Conservation (phyloP, 2,888 invertebrate genomes). For the Euspilapteryx auroguttella region DNA sequence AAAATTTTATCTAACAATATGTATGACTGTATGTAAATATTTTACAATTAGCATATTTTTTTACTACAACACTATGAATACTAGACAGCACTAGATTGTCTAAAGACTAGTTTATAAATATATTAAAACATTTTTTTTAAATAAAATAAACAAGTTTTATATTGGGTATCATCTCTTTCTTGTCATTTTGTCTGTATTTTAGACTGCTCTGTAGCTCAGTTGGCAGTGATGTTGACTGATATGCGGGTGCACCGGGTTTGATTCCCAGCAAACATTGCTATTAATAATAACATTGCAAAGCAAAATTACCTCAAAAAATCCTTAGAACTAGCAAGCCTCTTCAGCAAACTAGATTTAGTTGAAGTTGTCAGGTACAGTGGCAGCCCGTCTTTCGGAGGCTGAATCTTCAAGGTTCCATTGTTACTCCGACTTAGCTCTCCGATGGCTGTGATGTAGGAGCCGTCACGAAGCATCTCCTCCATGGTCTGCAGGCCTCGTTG, state of each 20-base stretch:
- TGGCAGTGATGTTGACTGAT: no score
- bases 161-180: no score
- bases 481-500: constrained; percentile 85
- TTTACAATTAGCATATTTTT: no score
- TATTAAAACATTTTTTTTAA: no score
- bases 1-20: no score
- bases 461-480: constrained; percentile 83
- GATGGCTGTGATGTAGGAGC: constrained; percentile 76
- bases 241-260: no score
- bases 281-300: background rate
- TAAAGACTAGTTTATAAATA: no score
- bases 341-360: constrained; percentile 73
- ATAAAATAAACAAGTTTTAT: no score
- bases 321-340: constrained; percentile 71
- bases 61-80: no score
- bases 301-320: constrained; percentile 65
- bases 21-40: no score
- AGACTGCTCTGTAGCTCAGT: no score
- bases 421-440: constrained; percentile 73
- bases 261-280: background rate
- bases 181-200: background rate
- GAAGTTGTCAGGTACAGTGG: constrained; percentile 80
- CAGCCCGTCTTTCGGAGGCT: constrained; percentile 70
- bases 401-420: constrained; percentile 67
- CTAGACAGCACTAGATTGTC: no score